Base-by-base conservation (phyloP, 2,113 vertebrate species). In the Mesoclemmys tuberculata region DNA sequence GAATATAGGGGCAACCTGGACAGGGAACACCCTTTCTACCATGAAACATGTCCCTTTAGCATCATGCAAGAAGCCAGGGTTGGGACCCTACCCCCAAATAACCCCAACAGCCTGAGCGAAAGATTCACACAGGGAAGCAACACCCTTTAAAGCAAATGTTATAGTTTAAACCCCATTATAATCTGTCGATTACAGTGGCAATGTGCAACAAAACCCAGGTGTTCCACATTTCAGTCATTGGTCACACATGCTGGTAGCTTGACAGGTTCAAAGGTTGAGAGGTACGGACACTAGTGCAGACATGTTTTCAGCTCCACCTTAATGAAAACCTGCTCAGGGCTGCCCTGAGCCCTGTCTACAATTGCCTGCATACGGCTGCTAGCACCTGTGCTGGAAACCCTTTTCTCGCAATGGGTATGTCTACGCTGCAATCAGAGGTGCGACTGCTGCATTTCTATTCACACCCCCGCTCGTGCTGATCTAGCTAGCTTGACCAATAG, bases 181-280 rank as follows among this genome's bases (percentile, higher is more conserved):
- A 41, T 41, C 71, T 74, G 38, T 11, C 38, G 3, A 6, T 74
- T 74, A 74, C 71, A 41, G n/a, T 41, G 21, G 38, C 31, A 74
- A 21, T 10, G 22, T 74, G 38, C 38, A 74, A 41, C 38, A n/a
- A 93, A 97, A 93, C 61, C 91, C 95, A 96, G 94, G 94, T 96
- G 94, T 35, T 92, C 35, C 48, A 77, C 77, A 85, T 21, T 92
- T 77, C 93, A 80, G 77, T 82, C 92, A 84, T 83, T 94, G 92
- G 91, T 94, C 94, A 92, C 93, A 82, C 80, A 90, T 93, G 27
- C 84, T 85, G 93, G 89, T 87, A 94, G 82, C 55, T 89, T 93
- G 91, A 94, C 88, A 85, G 86, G 82, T 46, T 90, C 93, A 78
- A 58, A 94, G 93, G 90, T 64, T 90, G 91, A 94, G 84, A 94